Evolutionary conservation across 2,113 vertebrate genomes (phyloP).

Genomic region (Zosterops lateralis): DNA sequence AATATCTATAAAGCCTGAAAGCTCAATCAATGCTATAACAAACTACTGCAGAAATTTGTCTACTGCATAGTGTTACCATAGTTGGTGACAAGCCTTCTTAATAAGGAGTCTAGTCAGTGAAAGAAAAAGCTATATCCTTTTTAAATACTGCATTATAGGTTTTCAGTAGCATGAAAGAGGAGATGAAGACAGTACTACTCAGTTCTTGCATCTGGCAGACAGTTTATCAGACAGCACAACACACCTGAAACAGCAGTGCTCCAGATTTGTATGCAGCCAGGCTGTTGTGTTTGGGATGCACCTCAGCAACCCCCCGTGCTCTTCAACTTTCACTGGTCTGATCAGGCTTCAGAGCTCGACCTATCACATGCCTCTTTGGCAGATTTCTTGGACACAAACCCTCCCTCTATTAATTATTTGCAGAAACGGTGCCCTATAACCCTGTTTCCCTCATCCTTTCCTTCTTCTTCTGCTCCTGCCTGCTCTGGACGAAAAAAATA

Average conservation of each 20-base stretch:
- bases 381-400: neutral
- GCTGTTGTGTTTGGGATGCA: neutral
- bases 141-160: neutral
- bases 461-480: neutral
- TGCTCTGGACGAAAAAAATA: neutral
- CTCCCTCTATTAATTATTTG: neutral
- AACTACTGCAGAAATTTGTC: neutral
- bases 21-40: neutral
- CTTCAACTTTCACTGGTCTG: neutral
- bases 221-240: neutral
- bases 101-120: slow-evolving; percentile 34
- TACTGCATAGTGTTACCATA: neutral
- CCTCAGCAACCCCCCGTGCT: neutral
- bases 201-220: neutral
- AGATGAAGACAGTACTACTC: neutral
- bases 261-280: neutral
- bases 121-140: neutral
- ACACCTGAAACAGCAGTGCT: neutral
- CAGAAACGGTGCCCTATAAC: neutral
- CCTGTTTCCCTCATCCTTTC: neutral
- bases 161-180: neutral
- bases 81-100: slow-evolving; percentile 17
- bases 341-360: neutral
- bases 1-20: neutral
- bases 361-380: neutral